These are phyloP conservation scores for Buphagus erythrorhynchus DNA, from an alignment of 2,797 vertebrate species.

Conservation along the genomic window DNA sequence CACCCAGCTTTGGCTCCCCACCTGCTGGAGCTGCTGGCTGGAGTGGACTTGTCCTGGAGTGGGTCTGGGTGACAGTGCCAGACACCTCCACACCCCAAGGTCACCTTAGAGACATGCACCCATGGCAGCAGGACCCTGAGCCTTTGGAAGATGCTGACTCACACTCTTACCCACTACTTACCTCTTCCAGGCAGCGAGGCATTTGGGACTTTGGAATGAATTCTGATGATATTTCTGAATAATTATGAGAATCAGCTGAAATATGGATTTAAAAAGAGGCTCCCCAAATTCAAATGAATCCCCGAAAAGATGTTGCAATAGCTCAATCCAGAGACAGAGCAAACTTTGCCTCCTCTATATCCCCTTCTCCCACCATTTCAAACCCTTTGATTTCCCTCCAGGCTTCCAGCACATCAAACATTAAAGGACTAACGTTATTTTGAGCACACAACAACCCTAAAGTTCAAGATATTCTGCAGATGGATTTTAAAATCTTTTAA, in stretches of 20 bases:
- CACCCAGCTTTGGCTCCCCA: constrained; percentile 39
- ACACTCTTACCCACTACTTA: neutral
- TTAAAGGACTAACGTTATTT: neutral
- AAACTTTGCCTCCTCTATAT: neutral
- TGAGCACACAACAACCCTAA: neutral
- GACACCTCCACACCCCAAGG: neutral
- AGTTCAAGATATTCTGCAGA: constrained; percentile 40
- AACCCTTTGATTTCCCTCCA: neutral
- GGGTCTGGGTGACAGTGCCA: neutral
- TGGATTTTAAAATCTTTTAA: constrained; percentile 30
- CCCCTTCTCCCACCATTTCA: neutral
- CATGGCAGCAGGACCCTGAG: neutral
- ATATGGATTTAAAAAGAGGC: neutral
- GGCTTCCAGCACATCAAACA: constrained; percentile 15
- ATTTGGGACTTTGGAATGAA: neutral
- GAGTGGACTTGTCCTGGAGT: neutral
- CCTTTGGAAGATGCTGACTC: neutral
- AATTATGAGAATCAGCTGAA: neutral
- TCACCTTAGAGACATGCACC: fast-evolving
- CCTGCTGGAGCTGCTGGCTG: neutral
- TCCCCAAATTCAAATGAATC: neutral
- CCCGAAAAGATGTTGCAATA: neutral
- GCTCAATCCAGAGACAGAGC: neutral
- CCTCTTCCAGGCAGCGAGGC: fast-evolving
- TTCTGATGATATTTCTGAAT: neutral